These are phyloP conservation scores for Chloroceryle amazona DNA, from an alignment of 2,797 vertebrate species.

Conservation along the genomic window DNA sequence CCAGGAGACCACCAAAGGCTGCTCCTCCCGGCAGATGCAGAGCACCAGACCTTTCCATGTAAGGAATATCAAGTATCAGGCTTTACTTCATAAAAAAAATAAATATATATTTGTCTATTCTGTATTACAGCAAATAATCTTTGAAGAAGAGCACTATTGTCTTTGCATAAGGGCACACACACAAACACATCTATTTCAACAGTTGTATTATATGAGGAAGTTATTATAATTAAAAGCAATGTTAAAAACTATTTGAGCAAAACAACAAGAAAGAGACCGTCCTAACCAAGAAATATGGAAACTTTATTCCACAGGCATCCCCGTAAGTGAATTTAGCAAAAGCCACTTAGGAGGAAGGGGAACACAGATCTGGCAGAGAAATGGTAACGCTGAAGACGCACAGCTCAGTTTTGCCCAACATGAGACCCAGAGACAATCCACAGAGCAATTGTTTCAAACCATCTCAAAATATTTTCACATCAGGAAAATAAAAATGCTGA, in stretches of 20 bases:
- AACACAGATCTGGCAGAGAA: neutral
- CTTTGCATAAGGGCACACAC: neutral
- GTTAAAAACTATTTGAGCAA: neutral
- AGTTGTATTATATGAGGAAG: neutral
- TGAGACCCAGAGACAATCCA: neutral
- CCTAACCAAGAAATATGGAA: neutral
- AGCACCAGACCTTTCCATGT: neutral
- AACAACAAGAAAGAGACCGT: neutral
- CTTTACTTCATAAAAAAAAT: neutral
- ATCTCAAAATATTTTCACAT: neutral
- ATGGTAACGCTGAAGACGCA: rapidly evolving
- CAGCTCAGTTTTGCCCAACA: neutral
- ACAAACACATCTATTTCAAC: neutral
- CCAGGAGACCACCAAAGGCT: neutral
- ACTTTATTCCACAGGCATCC: neutral
- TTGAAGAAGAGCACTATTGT: neutral
- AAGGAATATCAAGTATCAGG: neutral
- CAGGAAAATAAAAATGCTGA: rapidly evolving
- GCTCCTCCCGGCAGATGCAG: neutral
- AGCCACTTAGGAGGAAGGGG: neutral
- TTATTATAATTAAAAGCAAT: neutral
- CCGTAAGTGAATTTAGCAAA: neutral
- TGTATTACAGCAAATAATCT: neutral
- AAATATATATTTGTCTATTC: neutral
- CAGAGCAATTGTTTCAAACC: neutral